Evolutionary conservation across 2,888 invertebrate genomes (phyloP).

Genomic region (Kuschelorhynchus macadamiae): DNA sequence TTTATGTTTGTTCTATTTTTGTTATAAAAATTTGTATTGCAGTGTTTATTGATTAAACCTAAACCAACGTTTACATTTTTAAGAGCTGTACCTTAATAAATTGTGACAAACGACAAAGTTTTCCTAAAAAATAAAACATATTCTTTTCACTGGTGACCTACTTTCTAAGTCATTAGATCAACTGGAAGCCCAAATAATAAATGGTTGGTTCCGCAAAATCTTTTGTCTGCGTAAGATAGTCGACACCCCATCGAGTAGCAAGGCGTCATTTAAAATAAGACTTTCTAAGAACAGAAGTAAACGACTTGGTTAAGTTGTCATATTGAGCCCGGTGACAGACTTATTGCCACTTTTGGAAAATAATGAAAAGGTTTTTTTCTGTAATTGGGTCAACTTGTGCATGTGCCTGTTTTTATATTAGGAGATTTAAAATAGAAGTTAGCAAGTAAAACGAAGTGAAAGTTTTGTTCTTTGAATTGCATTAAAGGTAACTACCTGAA

Average conservation of each 20-base stretch:
- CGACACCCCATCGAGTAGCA: slow-evolving; percentile 40
- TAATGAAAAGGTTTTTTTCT: slow-evolving; percentile 20
- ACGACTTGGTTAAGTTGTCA: slow-evolving; percentile 37
- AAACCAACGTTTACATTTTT: too few relatives aligned
- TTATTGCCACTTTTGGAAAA: slow-evolving; percentile 23
- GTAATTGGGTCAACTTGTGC: slow-evolving; percentile 35
- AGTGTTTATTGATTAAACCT: too few relatives aligned
- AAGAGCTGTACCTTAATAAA: too few relatives aligned
- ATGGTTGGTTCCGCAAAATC: slow-evolving; percentile 50
- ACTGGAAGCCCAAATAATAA: slow-evolving; percentile 48
- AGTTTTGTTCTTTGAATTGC: neutral
- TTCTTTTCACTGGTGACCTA: slow-evolving; percentile 37
- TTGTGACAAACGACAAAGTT: slow-evolving; percentile 15
- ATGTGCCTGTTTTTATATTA: slow-evolving; percentile 1
- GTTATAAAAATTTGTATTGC: too few relatives aligned
- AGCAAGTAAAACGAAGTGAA: neutral
- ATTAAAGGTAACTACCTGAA: neutral
- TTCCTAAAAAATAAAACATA: slow-evolving; percentile 23
- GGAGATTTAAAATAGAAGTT: neutral
- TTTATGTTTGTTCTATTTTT: too few relatives aligned
- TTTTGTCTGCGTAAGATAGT: slow-evolving; percentile 49
- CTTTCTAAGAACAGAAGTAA: slow-evolving; percentile 32
- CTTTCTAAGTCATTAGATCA: slow-evolving; percentile 44
- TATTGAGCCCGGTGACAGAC: slow-evolving; percentile 37
- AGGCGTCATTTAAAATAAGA: slow-evolving; percentile 20